Conservation (phyloP, 2,797 vertebrate species). For the Coendou prehensilis region DNA sequence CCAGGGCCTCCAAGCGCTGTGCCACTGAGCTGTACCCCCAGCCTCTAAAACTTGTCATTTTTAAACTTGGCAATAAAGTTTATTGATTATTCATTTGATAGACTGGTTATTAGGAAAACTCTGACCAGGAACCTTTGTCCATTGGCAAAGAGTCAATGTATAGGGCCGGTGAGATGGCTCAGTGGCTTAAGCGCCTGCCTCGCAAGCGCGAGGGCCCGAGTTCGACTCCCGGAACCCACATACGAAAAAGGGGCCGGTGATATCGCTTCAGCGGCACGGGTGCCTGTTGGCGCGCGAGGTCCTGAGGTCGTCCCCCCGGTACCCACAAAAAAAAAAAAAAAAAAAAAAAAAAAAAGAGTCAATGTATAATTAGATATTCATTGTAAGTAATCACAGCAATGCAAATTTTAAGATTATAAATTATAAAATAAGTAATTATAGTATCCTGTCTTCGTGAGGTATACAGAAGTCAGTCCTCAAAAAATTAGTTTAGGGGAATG, state of each 20-base stretch:
- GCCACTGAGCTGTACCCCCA: neutral
- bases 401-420: neutral
- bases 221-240: too few relatives aligned
- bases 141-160: neutral
- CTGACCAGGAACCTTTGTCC: neutral
- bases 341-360: too few relatives aligned
- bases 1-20: neutral
- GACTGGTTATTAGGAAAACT: neutral
- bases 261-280: too few relatives aligned
- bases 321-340: too few relatives aligned
- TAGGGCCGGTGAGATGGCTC: too few relatives aligned
- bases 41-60: neutral
- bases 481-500: neutral
- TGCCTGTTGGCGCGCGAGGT: too few relatives aligned
- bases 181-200: too few relatives aligned
- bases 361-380: neutral
- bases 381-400: constrained; percentile 30
- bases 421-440: constrained; percentile 7
- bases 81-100: constrained; percentile 17
- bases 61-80: neutral
- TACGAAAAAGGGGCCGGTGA: too few relatives aligned
- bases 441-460: neutral
- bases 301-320: too few relatives aligned
- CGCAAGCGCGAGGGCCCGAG: too few relatives aligned
- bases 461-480: neutral